Evolutionary conservation across 1,140 invertebrate genomes (phyloP), one percentile per base, ranked within the genome.

Genomic region (Riptortus pedestris): DNA sequence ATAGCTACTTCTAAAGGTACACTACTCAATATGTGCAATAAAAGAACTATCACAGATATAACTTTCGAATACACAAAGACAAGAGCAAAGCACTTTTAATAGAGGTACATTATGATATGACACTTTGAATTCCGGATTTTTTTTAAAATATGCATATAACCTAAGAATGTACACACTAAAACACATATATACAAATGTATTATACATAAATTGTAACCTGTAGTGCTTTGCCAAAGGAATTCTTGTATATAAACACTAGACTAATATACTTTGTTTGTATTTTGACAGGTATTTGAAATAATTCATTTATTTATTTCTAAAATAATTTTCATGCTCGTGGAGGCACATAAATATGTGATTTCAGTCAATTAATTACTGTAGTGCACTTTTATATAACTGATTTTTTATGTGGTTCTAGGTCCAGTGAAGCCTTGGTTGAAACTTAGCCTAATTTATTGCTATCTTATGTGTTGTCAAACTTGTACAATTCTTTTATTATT

Each of bases 1-100:
- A 57, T 18, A 26, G 52, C 27, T 38, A 38, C 31, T 38, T 5
- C 31, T 45, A 2, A 43, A 55, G 18, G 51, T 26, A 24, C 26
- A 7, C 51, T 26, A 60, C 18, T 43, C 20, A 60, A 22, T 24
- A 63, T 43, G 33, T 47, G 52, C 52, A 16, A 45, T 55, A 63
- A 64, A 64, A 24, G 26, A 64, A 64, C 63, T 64, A 64, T 64
- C 63, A 64, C 63, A 64, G 63, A 64, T 64, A 64, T 45, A 59
- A 59, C 47, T 57, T 47, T 59, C 3, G 59, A 33, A 45, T 58
- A 57, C 28, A 28, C 69, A 72, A 73, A 71, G 69, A 69, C n/a
- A 68, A 70, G 69, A 68, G 69, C 69, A 71, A 71, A 73, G 71
- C 70, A 70, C 70, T 70, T 71, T 67, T 52, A 63, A 67, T 68